Evolutionary conservation across 2,113 vertebrate genomes (phyloP), one percentile per base, ranked within the genome.

Genomic region (Vidua macroura): DNA sequence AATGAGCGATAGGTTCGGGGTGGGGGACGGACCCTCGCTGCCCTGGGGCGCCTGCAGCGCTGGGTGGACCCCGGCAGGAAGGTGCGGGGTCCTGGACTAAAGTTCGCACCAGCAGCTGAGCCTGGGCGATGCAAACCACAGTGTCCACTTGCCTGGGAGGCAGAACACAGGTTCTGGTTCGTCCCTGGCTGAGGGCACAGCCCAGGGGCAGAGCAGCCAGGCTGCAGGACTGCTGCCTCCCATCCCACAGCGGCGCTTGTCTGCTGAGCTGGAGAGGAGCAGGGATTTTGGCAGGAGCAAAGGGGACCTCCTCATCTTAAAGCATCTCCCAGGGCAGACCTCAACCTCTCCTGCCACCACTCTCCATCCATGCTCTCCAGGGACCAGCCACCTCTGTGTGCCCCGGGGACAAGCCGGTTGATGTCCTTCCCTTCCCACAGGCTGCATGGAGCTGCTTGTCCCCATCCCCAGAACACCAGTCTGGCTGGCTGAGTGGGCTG

Each of bases 91-190:
- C 24, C 58, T 13, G 62, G 58, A 12, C 44, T 79, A 1, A 86
- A 76, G 67, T 92, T 92, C 70, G 55, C 15, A 15, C 11, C 83
- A 20, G 51, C 31, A 62, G n/a, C 51, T 37, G 76, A 88, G 80
- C 44, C 53, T 27, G 60, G 23, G 39, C 4, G 2, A 22, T 25
- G 62, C 53, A 79, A 75, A 88, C 15, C 28, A 8, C 31, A 3
- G 60, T 0, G 15, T 27, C 9, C 44, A 4, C 48, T 25, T 39
- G 58, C 35, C 43, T 68, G 22, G 17, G 59, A 43, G 56, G 30
- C 21, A 35, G 27, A 18, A 1, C 16, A 1, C 0, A 10, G 66
- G 44, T 10, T 27, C 30, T 51, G 66, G 16, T 41, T 59, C 0
- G 1, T 37, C 24, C 10, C 31, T 31, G 72, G n/a, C 37, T 44